Base-by-base conservation (phyloP, 2,113 vertebrate species). In the Progne subis region DNA sequence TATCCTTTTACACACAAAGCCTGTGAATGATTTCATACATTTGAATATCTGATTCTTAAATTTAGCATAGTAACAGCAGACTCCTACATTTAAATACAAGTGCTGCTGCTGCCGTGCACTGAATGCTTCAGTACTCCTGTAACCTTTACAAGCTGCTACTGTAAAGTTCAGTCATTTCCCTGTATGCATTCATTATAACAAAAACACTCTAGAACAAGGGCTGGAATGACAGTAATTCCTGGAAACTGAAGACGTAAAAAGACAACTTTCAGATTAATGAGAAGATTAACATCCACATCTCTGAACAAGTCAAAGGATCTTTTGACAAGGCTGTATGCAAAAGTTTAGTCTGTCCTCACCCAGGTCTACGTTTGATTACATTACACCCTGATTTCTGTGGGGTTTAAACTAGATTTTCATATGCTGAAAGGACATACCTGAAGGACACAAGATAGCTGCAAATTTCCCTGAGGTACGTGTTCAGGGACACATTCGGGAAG, bases 101-200 rank as follows among this genome's bases (percentile, higher is more conserved):
- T 82, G 61, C 52, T 77, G n/a, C 56, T 82, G 60, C 50, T 60
- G 39, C 49, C 17, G 3, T 85, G 46, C 74, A 69, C 63, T 77
- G 86, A 89, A 77, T 85, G 72, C 43, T 86, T 85, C 15, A 53
- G 37, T 46, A 85, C 59, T 92, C 67, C 49, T 90, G 60, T 92
- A 94, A 92, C 95, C 92, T 92, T 94, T 87, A 1, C 32, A 57
- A 80, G 70, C 49, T 74, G 67, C 82, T 67, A 55, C 32, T 75
- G 69, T 71, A 88, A 95, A 95, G 92, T 94, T 94, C 92, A 90
- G 31, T 85, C 76, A 77, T 37, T 81, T 86, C 64, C 44, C 78
- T 59, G 34, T 21, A 31, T 19, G 47, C 56, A 55, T 94, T 79
- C 82, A 86, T 74, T 80, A 18, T 14, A 88, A 82, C 56, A 82